Base-by-base conservation (phyloP, 2,113 vertebrate genomes). In the Tachysurus vachellii region DNA sequence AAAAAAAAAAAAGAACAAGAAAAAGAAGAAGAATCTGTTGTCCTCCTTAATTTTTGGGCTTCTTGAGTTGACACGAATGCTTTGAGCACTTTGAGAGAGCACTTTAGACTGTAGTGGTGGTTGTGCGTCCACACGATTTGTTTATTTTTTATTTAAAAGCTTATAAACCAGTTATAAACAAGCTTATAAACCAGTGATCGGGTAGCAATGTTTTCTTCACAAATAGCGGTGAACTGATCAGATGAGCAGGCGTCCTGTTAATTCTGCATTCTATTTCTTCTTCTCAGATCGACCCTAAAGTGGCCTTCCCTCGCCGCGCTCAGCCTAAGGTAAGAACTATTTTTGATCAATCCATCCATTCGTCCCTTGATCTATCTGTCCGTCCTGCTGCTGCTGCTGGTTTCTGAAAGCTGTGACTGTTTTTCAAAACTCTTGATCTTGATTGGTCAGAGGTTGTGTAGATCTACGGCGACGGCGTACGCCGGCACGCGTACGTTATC, bases 251-350 rank as follows among this genome's bases (percentile, higher is more conserved):
- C 88, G 86, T 84, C 85, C 86, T 80, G n/a, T 62, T 77, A 54
- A 64, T 70, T 6, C 62, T 50, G 5, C 59, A 2, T 42, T 73
- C 10, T 57, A 36, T 62, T 62, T 91, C 57, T 61, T 82, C 12
- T 23, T 91, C 91, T 93, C 95, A 99, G 98, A 99, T 99, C 96
- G 98, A 99, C 95, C 98, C 98, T 93, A 99, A 99, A 97, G 98
- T 99, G 96, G 98, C 98, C 95, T 99, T 99, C 95, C 98, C 97
- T 92, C 96, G 98, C 94, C 97, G 97, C 93, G 96, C 97, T 91
- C 98, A 99, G 94, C 97, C 98, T 94, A 99, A 99, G 98, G 98
- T 99, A 98, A 97, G 98, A 95, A 90, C 1, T 1, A 16, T 19
- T 19, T 19, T 5, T 59, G 1, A 1, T 53, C 42, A 53, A 10